phyloP scores from a whole-genome alignment of 2,888 invertebrate species.

The Diabrotica balteata region DNA sequence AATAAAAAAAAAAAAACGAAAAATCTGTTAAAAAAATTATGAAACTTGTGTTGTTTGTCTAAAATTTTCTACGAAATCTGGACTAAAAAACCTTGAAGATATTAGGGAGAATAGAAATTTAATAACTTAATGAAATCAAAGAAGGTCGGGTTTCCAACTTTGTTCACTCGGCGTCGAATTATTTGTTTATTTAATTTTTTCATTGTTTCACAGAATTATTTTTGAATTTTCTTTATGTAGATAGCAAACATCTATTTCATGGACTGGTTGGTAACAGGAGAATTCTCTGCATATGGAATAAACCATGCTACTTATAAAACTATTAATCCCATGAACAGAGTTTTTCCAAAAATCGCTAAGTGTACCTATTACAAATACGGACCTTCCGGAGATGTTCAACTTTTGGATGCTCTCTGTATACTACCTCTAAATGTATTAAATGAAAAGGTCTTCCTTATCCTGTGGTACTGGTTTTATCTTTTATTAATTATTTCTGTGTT shows the following conservation, averaged over 20 bases:
- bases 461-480: constrained; percentile 78
- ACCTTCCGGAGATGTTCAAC: constrained; percentile 66
- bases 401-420: constrained; percentile 73
- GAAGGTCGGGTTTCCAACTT: too few relatives aligned
- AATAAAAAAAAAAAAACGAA: too few relatives aligned
- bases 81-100: too few relatives aligned
- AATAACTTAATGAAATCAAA: too few relatives aligned
- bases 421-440: constrained; percentile 80
- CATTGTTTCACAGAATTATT: too few relatives aligned
- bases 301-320: constrained; percentile 61
- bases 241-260: constrained; percentile 73
- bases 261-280: constrained; percentile 70
- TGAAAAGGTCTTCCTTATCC: constrained; percentile 77
- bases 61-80: constrained; percentile 9
- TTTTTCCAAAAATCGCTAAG: constrained; percentile 75
- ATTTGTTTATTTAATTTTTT: too few relatives aligned
- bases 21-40: too few relatives aligned
- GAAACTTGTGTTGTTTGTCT: neutral
- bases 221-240: constrained; percentile 56
- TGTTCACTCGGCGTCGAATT: too few relatives aligned
- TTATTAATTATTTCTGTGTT: constrained; percentile 69
- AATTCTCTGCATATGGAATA: constrained; percentile 69
- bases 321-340: constrained; percentile 68
- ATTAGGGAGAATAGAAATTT: too few relatives aligned
- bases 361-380: constrained; percentile 69